Evolutionary conservation across 2,888 invertebrate species (phyloP).

Genomic region (Drosophila falleni): DNA sequence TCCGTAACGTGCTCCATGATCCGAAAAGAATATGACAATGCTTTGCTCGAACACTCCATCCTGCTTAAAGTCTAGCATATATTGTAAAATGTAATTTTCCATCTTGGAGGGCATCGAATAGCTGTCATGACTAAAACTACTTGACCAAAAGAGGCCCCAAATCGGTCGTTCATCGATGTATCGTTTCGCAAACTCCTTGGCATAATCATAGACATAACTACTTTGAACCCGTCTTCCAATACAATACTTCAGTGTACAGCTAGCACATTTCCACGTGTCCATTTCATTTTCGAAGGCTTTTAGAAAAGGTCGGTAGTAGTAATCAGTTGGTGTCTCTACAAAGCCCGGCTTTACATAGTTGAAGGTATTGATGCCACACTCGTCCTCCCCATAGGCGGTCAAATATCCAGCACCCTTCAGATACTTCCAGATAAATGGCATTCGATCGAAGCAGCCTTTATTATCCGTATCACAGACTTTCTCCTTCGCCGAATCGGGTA

Average conservation of each 20-base stretch:
- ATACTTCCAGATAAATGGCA: constrained; percentile 91
- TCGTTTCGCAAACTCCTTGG: constrained; percentile 88
- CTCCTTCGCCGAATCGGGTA: constrained; percentile 84
- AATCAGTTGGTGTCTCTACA: constrained; percentile 90
- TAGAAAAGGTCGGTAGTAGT: constrained; percentile 90
- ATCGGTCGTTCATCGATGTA: constrained; percentile 87
- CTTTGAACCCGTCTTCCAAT: constrained; percentile 87
- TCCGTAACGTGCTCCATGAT: constrained; percentile 91
- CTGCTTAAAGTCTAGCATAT: constrained; percentile 87
- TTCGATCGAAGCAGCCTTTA: constrained; percentile 88
- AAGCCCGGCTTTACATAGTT: constrained; percentile 90
- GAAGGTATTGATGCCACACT: constrained; percentile 86
- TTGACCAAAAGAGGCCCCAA: constrained; percentile 92
- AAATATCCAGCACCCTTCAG: constrained; percentile 89
- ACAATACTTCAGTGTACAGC: constrained; percentile 85
- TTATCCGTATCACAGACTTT: constrained; percentile 85
- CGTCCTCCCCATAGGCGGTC: constrained; percentile 92
- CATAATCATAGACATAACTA: constrained; percentile 89
- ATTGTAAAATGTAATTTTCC: constrained; percentile 87
- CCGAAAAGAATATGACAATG: constrained; percentile 90
- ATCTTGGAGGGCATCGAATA: constrained; percentile 88
- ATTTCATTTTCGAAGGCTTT: constrained; percentile 87
- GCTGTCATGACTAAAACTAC: constrained; percentile 90
- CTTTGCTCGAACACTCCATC: constrained; percentile 88
- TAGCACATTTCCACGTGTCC: constrained; percentile 36